phyloP scores from a whole-genome alignment of 2,797 vertebrate genomes.

The Halcyon leucocephala region DNA sequence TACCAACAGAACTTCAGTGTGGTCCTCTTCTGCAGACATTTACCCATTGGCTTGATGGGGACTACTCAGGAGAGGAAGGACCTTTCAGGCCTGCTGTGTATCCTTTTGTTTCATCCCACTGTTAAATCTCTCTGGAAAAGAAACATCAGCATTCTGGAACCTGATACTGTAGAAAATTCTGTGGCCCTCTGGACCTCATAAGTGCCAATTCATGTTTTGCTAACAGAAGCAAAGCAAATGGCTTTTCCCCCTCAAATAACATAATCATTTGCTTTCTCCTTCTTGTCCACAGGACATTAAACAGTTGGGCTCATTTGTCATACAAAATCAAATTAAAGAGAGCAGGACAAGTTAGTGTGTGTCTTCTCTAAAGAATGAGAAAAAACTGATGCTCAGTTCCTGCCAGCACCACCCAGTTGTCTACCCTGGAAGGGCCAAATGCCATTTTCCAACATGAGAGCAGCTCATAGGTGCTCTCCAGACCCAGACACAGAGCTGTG shows the following conservation, averaged over 20 bases:
- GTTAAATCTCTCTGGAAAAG: slow-evolving; percentile 9
- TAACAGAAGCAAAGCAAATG: not conserved
- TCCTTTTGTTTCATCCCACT: slow-evolving; percentile 6
- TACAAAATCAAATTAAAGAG: not conserved
- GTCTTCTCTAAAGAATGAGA: not conserved
- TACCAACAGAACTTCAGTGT: not conserved
- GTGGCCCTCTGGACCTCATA: not conserved
- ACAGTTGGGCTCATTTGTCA: not conserved
- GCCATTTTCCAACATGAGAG: not conserved
- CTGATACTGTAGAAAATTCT: not conserved
- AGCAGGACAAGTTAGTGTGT: not conserved
- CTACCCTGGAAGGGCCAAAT: not conserved
- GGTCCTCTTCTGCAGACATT: not conserved
- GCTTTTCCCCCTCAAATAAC: not conserved
- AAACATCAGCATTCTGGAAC: not conserved
- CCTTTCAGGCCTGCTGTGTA: not conserved
- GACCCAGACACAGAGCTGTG: not conserved
- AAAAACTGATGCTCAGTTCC: not conserved
- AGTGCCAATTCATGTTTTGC: not conserved
- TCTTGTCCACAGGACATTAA: not conserved
- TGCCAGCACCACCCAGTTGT: not conserved
- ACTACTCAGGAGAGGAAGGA: slow-evolving; percentile 9
- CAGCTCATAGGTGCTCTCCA: not conserved
- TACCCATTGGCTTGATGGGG: not conserved
- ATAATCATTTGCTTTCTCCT: not conserved